Conservation (phyloP, 2,888 invertebrate genomes). For the Caenorhabditis becei region DNA sequence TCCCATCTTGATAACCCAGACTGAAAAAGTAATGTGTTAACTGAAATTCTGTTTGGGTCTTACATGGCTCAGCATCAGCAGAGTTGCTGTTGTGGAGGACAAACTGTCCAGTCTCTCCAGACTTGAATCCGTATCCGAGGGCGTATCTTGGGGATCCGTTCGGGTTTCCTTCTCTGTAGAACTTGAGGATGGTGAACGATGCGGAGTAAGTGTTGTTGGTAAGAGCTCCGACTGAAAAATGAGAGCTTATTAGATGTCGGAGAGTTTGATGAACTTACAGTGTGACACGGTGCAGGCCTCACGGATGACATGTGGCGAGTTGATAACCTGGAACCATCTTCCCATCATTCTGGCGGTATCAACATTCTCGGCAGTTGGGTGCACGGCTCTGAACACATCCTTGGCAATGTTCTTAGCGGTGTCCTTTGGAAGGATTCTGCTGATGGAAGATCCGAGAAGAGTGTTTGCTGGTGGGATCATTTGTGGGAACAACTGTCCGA, state of each 20-base stretch:
- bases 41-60: constrained; percentile 19
- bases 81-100: constrained; percentile 82
- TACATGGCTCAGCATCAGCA: constrained; percentile 82
- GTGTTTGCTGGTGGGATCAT: constrained; percentile 82
- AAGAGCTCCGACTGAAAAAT: constrained; percentile 81
- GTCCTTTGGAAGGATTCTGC: constrained; percentile 81
- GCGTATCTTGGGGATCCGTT: constrained; percentile 81
- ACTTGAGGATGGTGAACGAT: constrained; percentile 82
- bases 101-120: constrained; percentile 82
- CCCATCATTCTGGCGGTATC: constrained; percentile 82
- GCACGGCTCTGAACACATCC: constrained; percentile 80
- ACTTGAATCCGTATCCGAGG: constrained; percentile 82
- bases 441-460: constrained; percentile 81
- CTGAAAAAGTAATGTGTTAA: constrained; percentile 68
- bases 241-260: background rate
- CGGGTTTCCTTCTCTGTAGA: constrained; percentile 82
- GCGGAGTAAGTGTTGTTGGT: constrained; percentile 82
- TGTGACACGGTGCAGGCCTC: constrained; percentile 82
- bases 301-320: constrained; percentile 82
- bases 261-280: constrained; percentile 68
- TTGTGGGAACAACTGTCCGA: constrained; percentile 82
- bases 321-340: constrained; percentile 82
- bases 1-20: constrained; percentile 82
- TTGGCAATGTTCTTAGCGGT: constrained; percentile 81
- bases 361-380: constrained; percentile 81